Percentiles rank a stretch among this genome's conserved stretches.
Conservation (phyloP, 1,140 invertebrate genomes). For the Sycophaga agraensis region DNA sequence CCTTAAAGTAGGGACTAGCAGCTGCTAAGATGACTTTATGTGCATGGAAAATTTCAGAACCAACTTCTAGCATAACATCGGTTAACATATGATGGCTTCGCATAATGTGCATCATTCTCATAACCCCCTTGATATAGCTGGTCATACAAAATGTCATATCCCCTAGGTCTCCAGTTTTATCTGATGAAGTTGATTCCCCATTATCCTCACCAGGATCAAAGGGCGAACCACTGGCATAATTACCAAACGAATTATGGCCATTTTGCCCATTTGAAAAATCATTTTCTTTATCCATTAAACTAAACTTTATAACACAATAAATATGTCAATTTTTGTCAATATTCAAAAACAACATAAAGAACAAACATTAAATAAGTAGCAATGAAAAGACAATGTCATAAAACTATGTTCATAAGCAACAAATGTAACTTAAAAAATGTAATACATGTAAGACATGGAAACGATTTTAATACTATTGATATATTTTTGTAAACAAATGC, state of each 20-base stretch:
- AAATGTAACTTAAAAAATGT: too few species aligned
- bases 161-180: slow-evolving; percentile 63
- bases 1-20: slow-evolving; percentile 93
- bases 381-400: too few species aligned
- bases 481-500: too few species aligned
- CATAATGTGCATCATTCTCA: slow-evolving; percentile 91
- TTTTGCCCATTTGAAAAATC: slow-evolving; percentile 41
- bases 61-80: slow-evolving; percentile 84
- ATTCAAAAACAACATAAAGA: too few species aligned
- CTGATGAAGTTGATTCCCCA: slow-evolving; percentile 29
- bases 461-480: too few species aligned
- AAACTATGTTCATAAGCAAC: too few species aligned
- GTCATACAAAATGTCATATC: slow-evolving; percentile 86
- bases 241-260: slow-evolving; percentile 32
- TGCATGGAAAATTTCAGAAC: slow-evolving; percentile 80
- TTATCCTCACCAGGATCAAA: slow-evolving; percentile 39
- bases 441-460: too few species aligned
- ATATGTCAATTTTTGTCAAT: too few species aligned
- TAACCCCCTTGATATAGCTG: slow-evolving; percentile 80
- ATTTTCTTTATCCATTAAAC: slow-evolving; percentile 55
- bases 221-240: slow-evolving; percentile 30
- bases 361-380: too few species aligned
- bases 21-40: slow-evolving; percentile 91
- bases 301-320: too few species aligned
- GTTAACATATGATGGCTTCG: slow-evolving; percentile 85